phyloP scores from a whole-genome alignment of 1,140 invertebrate species.

The Procambarus clarkii region DNA sequence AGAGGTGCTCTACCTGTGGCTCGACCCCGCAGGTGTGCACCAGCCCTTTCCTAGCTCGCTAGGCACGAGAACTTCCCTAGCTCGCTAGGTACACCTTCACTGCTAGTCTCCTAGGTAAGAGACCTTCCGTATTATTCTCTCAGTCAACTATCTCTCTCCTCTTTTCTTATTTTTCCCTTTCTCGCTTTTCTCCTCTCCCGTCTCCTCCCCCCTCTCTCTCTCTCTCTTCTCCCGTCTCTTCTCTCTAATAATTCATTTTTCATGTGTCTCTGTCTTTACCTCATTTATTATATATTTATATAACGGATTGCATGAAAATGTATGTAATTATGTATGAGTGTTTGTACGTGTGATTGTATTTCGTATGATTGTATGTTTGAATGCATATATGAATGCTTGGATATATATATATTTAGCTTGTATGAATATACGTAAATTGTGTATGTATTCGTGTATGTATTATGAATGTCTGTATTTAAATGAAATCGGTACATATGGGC shows the following conservation, averaged over 20 bases:
- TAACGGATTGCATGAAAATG: too few relatives aligned
- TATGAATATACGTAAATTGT: too few relatives aligned
- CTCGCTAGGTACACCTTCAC: neutral
- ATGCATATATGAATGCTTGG: too few relatives aligned
- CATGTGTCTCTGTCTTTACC: neutral
- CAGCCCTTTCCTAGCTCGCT: too few relatives aligned
- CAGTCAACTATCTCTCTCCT: neutral
- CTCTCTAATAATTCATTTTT: neutral
- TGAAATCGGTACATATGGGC: too few relatives aligned
- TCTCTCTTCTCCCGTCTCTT: constrained; percentile 19
- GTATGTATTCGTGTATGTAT: too few relatives aligned
- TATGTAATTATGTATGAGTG: too few relatives aligned
- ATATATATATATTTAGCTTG: too few relatives aligned
- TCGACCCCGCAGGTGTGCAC: neutral
- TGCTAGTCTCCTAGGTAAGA: neutral
- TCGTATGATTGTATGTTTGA: too few relatives aligned
- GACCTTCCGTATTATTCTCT: neutral
- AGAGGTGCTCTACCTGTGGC: neutral
- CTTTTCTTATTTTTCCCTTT: constrained; percentile 7
- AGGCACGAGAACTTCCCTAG: neutral
- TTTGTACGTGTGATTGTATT: too few relatives aligned
- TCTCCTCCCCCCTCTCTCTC: neutral
- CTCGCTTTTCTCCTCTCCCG: neutral
- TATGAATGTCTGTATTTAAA: too few relatives aligned
- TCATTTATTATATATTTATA: too few relatives aligned